Evolutionary conservation across 2,797 vertebrate genomes (phyloP), one percentile per base, ranked within the genome.

Genomic region (Novumbra hubbsi): DNA sequence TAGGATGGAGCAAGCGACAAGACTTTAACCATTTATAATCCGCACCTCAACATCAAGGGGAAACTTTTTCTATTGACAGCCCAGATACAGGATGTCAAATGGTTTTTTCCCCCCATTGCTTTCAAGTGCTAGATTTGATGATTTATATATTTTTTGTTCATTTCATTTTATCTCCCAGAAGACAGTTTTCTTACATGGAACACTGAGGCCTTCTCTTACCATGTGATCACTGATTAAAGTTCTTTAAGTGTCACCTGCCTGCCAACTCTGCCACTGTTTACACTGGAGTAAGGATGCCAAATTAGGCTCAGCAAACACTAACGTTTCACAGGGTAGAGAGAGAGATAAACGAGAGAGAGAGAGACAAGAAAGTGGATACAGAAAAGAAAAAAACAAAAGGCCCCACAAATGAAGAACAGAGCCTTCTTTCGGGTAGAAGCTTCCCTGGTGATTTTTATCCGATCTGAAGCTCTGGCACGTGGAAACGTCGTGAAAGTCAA

Each of bases 141-240:
- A 71, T 80, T 79, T 57, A 77, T 78, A 62, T 76, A 57, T 63
- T 69, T 55, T 34, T 68, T 50, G 41, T 45, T 45, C 41, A 45
- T 45, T 45, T 45, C 41, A 45, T 65, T 38, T 76, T 76, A 28
- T 72, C 52, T 82, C 64, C 66, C 65, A 64, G 70, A 50, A 66
- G 67, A 63, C 55, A 38, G 30, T 41, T 70, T 28, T 57, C 49
- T 21, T 49, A 17, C 57, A 21, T 14, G 34, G 41, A 30, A 34
- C 69, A 17, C 41, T 21, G 38, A 50, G 65, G 38, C 28, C 72
- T 48, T 70, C 68, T 57, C 52, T 38, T 80, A 77, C 79, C 73
- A 83, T 41, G 27, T 76, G 81, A 81, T 73, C 66, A 71, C 75
- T 86, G 82, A 86, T 86, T 82, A 86, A 86, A 86, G 82, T 84